A percentile compares a stretch with the other conserved stretches of the same genome.
These are phyloP conservation scores for Panthera uncia DNA, from an alignment of 2,113 vertebrate genomes.

Conservation along the genomic window DNA sequence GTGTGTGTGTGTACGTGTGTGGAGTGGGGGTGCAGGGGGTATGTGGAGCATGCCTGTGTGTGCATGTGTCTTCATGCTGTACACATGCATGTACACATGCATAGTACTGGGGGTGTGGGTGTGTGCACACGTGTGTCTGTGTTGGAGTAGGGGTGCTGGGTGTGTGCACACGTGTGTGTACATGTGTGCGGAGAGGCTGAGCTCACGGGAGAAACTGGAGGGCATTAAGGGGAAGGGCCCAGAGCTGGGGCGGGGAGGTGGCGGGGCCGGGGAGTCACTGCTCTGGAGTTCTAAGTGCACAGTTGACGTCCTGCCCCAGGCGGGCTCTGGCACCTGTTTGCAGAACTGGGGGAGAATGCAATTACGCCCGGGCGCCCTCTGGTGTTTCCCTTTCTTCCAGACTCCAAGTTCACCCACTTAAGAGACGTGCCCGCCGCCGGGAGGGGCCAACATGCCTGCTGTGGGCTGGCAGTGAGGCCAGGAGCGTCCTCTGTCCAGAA, in stretches of 20 bases:
- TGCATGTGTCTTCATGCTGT: background rate
- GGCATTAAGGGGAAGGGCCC: background rate
- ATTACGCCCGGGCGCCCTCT: background rate
- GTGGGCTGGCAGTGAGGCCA: background rate
- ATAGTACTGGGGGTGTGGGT: background rate
- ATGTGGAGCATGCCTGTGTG: background rate
- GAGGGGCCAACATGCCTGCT: background rate
- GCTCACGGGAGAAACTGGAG: background rate
- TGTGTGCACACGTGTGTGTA: background rate
- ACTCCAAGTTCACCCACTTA: background rate
- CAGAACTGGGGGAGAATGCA: background rate
- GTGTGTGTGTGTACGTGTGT: background rate
- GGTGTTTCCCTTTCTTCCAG: background rate
- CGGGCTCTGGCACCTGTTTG: background rate
- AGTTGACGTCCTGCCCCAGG: background rate
- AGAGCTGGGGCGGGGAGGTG: background rate
- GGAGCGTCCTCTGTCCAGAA: background rate
- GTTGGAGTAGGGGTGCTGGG: background rate
- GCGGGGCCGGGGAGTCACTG: too few species aligned
- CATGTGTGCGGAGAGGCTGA: background rate
- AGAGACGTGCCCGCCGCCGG: background rate
- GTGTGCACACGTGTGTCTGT: background rate
- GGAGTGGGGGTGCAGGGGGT: background rate
- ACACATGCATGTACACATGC: too few species aligned
- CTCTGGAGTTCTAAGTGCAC: background rate